phyloP scores from a whole-genome alignment of 2,888 invertebrate species.

The Hirtodrosophila alboralis region DNA sequence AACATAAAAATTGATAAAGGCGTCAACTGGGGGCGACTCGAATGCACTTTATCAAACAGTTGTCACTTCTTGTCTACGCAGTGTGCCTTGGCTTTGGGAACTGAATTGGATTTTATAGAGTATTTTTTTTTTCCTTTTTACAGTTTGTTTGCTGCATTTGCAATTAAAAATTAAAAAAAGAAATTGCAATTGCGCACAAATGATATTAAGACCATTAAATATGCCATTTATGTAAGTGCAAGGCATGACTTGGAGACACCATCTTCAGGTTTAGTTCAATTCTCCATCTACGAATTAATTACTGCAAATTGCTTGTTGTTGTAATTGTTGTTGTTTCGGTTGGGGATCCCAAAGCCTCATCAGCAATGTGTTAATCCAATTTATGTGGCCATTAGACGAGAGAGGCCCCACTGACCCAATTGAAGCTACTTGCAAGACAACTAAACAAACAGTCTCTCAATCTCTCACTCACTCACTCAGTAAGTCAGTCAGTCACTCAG shows the following conservation, averaged over 20 bases:
- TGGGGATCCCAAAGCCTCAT: constrained; percentile 40
- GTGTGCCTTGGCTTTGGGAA: no score
- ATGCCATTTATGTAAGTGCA: constrained; percentile 77
- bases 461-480: constrained; percentile 8
- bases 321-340: constrained; percentile 54
- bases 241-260: constrained; percentile 38
- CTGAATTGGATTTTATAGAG: no score
- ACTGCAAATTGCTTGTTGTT: constrained; percentile 71
- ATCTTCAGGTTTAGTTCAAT: background rate
- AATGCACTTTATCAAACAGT: constrained; percentile 66
- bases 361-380: constrained; percentile 74
- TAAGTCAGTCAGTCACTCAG: constrained; percentile 20
- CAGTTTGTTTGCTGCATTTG: constrained; percentile 13
- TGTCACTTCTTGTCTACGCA: constrained; percentile 38
- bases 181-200: constrained; percentile 65
- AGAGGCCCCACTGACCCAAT: constrained; percentile 56
- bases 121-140: no score
- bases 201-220: constrained; percentile 79
- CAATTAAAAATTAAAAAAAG: constrained; percentile 62
- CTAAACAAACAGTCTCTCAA: constrained; percentile 5
- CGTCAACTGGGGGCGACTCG: constrained; percentile 62
- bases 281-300: constrained; percentile 58
- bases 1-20: constrained; percentile 66
- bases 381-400: constrained; percentile 61
- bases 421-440: constrained; percentile 23